A percentile compares a stretch with the other conserved stretches of the same genome.
Evolutionary conservation across 2,888 invertebrate genomes (phyloP).

Genomic region (Thecocarcelia acutangulata): DNA sequence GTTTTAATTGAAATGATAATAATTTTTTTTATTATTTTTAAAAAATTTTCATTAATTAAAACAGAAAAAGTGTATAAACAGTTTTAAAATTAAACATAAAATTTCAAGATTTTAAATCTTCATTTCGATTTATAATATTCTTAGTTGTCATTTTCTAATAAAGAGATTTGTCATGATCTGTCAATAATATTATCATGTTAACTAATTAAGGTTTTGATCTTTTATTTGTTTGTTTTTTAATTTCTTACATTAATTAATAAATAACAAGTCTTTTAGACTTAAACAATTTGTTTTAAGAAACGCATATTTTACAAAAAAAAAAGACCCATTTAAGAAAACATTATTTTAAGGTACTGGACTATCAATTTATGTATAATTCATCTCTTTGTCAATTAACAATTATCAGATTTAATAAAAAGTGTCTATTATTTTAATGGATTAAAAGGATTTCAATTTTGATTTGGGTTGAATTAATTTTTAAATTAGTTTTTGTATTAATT

Average conservation of each 20-base stretch:
- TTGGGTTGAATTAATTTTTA: no score
- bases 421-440: slow-evolving; percentile 10
- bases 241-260: slow-evolving; percentile 30
- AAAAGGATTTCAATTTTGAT: no score
- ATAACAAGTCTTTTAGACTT: slow-evolving; percentile 62
- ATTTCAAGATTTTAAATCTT: slow-evolving; percentile 67
- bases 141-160: slow-evolving; percentile 10
- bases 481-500: no score
- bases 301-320: slow-evolving; percentile 5
- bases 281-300: slow-evolving; percentile 44
- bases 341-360: slow-evolving; percentile 43
- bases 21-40: slow-evolving; percentile 47
- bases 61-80: slow-evolving; percentile 52
- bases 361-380: slow-evolving; percentile 36
- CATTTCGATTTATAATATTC: slow-evolving; percentile 43
- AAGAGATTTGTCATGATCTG: slow-evolving; percentile 64
- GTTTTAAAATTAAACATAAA: slow-evolving; percentile 56
- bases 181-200: slow-evolving; percentile 57
- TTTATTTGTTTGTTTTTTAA: slow-evolving; percentile 7
- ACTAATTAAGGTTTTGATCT: slow-evolving; percentile 27
- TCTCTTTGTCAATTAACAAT: slow-evolving; percentile 35
- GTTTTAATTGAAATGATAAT: slow-evolving; percentile 47
- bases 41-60: slow-evolving; percentile 56
- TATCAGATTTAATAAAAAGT: slow-evolving; percentile 31
- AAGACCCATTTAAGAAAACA: slow-evolving; percentile 20